Evolutionary conservation across 2,797 vertebrate species (phyloP).

Genomic region (Chelidonichthys spinosus): DNA sequence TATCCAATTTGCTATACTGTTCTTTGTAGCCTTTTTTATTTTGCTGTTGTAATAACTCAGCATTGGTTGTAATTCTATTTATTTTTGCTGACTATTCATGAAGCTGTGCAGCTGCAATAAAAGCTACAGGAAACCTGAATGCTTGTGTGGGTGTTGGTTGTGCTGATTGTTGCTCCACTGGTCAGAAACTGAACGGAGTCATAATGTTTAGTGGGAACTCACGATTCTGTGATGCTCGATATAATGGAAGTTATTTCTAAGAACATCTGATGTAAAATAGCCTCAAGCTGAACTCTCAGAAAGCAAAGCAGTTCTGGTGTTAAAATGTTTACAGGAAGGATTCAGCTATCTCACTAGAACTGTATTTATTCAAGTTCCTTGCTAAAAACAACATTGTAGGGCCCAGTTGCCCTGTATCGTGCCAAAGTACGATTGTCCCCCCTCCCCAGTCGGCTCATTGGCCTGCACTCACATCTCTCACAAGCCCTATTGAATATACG

Average conservation of each 20-base stretch:
- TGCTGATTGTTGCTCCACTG: neutral
- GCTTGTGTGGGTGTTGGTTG: neutral
- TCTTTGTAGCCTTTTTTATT: slow-evolving; percentile 14
- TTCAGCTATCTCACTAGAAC: neutral
- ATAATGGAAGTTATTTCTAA: too few species aligned
- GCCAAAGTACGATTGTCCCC: too few species aligned
- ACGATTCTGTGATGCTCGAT: too few species aligned
- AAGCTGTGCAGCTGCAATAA: slow-evolving; percentile 6
- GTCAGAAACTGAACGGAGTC: too few species aligned
- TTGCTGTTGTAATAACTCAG: slow-evolving; percentile 27
- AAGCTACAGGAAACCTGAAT: neutral
- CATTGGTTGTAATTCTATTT: slow-evolving; percentile 17
- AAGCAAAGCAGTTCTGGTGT: neutral
- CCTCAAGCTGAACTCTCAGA: neutral
- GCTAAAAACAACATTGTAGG: too few species aligned
- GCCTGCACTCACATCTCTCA: too few species aligned
- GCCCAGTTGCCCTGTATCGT: too few species aligned
- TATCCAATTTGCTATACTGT: slow-evolving; percentile 13
- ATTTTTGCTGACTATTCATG: slow-evolving; percentile 8
- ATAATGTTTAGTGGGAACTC: neutral
- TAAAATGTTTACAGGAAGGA: neutral
- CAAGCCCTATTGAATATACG: too few species aligned
- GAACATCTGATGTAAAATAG: neutral
- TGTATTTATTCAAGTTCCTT: neutral
- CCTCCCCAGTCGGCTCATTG: too few species aligned